Conservation (phyloP, 2,797 vertebrate species). For the Lerista edwardsae region DNA sequence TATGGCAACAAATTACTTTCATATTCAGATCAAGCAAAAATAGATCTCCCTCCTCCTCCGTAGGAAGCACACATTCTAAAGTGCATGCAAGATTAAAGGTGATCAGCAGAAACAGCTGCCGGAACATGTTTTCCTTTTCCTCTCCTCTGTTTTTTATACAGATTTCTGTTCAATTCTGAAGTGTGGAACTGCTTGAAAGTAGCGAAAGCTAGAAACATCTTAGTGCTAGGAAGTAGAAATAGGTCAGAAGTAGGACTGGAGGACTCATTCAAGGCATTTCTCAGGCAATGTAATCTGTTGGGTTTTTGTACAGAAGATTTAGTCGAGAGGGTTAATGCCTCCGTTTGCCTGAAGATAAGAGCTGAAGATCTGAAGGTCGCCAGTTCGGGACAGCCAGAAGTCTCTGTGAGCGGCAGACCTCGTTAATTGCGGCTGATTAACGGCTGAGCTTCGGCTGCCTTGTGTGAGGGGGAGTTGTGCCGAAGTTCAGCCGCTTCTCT, state of each 20-base stretch:
- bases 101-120: constrained; percentile 75
- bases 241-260: constrained; percentile 37
- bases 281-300: not conserved
- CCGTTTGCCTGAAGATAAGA: too few species aligned
- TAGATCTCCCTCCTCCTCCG: constrained; percentile 64
- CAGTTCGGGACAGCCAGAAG: too few species aligned
- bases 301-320: too few species aligned
- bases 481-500: too few species aligned
- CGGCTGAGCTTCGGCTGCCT: too few species aligned
- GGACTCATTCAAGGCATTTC: constrained; percentile 37
- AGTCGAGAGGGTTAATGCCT: too few species aligned
- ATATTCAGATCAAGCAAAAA: constrained; percentile 78
- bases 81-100: constrained; percentile 76
- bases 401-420: too few species aligned
- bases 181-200: constrained; percentile 59
- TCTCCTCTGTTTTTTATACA: constrained; percentile 63
- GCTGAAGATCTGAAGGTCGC: too few species aligned
- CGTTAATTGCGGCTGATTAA: too few species aligned
- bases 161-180: constrained; percentile 67
- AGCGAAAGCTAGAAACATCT: constrained; percentile 63
- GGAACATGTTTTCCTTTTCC: constrained; percentile 72
- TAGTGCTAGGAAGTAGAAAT: constrained; percentile 45
- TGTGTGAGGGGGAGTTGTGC: too few species aligned
- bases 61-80: constrained; percentile 75
- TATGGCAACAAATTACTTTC: constrained; percentile 83